Conservation (phyloP, 2,797 vertebrate genomes). For the Pelobates cultripes region DNA sequence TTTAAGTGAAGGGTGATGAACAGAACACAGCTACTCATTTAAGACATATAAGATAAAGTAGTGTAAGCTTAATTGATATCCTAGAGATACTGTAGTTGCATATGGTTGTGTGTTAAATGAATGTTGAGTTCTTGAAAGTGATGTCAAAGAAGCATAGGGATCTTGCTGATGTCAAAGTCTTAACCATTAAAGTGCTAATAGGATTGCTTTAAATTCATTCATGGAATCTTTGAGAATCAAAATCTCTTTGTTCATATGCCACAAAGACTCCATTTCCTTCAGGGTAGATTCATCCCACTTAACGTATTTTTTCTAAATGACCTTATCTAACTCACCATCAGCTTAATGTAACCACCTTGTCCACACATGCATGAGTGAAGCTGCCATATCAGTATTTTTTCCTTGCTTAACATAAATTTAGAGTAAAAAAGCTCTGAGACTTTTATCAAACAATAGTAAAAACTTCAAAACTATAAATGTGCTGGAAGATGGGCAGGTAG, state of each 20-base stretch:
- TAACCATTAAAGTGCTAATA: background rate
- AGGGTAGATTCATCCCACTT: background rate
- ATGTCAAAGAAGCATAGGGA: too few relatives aligned
- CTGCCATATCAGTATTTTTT: background rate
- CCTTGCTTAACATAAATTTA: background rate
- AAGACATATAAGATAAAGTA: slow-evolving; percentile 29
- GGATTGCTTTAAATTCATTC: background rate
- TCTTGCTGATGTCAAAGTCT: background rate
- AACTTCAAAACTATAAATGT: too few relatives aligned
- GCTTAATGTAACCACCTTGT: background rate
- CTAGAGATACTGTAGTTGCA: slow-evolving; percentile 13
- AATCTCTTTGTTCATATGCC: background rate
- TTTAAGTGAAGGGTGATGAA: slow-evolving; percentile 13
- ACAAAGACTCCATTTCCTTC: background rate
- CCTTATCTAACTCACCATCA: background rate
- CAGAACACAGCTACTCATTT: slow-evolving; percentile 30
- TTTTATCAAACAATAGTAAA: too few relatives aligned
- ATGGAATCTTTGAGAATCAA: background rate
- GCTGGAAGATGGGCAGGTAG: too few relatives aligned
- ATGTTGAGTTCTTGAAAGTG: too few relatives aligned
- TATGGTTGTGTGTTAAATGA: slow-evolving; percentile 13
- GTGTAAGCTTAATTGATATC: slow-evolving; percentile 26
- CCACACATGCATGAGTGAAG: background rate
- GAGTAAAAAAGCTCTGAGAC: too few relatives aligned
- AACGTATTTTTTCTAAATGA: too few relatives aligned